Percentiles rank a stretch among this genome's conserved stretches.
Conservation (phyloP, 2,888 invertebrate species). For the Microdon myrmicae region DNA sequence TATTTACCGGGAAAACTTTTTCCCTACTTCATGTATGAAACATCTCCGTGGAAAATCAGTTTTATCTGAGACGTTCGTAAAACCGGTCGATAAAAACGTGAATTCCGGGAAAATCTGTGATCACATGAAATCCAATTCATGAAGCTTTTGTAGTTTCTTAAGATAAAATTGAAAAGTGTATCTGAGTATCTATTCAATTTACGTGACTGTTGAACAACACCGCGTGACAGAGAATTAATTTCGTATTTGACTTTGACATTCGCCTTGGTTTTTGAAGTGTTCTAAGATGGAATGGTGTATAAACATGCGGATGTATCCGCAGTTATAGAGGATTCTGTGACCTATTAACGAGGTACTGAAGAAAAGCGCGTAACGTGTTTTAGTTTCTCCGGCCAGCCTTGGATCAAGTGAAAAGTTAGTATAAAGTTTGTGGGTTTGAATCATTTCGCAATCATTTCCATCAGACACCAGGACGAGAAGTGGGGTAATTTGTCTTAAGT, state of each 20-base stretch:
- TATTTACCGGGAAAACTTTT: constrained; percentile 35
- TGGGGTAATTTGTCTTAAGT: constrained; percentile 40
- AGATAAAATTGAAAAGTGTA: neutral
- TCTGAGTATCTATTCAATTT: neutral
- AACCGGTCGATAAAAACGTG: constrained; percentile 60
- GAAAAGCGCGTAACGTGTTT: constrained; percentile 41
- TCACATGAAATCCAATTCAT: neutral
- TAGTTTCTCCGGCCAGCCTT: constrained; percentile 12
- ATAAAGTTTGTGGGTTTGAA: constrained; percentile 5
- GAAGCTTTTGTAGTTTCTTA: neutral
- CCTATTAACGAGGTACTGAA: constrained; percentile 35
- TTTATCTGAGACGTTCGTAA: constrained; percentile 66
- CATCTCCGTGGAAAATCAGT: constrained; percentile 61
- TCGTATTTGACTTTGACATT: constrained; percentile 2
- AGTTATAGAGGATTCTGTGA: constrained; percentile 42
- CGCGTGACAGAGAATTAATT: neutral
- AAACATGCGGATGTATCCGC: constrained; percentile 25
- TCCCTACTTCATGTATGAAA: constrained; percentile 56
- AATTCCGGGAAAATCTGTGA: constrained; percentile 9
- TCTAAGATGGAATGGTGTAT: constrained; percentile 25
- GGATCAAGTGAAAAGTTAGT: constrained; percentile 33
- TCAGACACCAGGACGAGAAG: constrained; percentile 37
- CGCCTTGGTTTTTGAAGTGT: neutral
- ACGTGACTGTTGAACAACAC: neutral
- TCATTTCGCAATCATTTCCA: constrained; percentile 4